Conservation (phyloP, 2,888 invertebrate genomes). For the Hoplodrina blanda region DNA sequence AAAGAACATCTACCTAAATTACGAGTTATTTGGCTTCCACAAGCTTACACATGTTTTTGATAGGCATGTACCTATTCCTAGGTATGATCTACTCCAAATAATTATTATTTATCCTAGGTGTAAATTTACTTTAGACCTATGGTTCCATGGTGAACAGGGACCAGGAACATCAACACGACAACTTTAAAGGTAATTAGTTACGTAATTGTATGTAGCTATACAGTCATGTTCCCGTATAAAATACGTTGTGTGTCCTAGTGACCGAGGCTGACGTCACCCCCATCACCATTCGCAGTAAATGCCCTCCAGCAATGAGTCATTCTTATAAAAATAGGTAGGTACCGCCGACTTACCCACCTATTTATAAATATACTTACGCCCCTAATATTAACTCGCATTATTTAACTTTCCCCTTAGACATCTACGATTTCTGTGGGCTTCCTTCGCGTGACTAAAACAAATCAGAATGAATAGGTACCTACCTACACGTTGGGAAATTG, state of each 20-base stretch:
- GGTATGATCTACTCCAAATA: too few relatives aligned
- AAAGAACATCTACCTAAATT: constrained; percentile 43
- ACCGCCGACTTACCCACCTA: constrained; percentile 1
- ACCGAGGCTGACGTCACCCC: constrained; percentile 61
- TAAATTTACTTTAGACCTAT: background rate
- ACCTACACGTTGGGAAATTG: constrained; percentile 50
- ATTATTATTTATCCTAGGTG: too few relatives aligned
- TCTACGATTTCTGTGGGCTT: constrained; percentile 38
- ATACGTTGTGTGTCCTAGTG: constrained; percentile 51
- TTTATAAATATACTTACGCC: constrained; percentile 20
- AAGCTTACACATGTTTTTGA: constrained; percentile 23
- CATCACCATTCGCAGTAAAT: constrained; percentile 44
- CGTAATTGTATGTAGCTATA: constrained; percentile 3
- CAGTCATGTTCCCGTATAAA: constrained; percentile 21
- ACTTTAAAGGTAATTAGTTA: constrained; percentile 11
- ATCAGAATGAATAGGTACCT: constrained; percentile 42
- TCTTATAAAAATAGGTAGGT: constrained; percentile 42
- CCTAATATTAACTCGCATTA: constrained; percentile 46
- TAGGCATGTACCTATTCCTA: background rate
- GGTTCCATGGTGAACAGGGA: background rate
- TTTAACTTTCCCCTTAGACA: constrained; percentile 53
- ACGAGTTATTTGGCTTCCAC: constrained; percentile 19
- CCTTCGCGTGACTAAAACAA: constrained; percentile 60
- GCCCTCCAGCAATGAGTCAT: constrained; percentile 59
- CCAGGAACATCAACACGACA: background rate